Evolutionary conservation across 2,888 invertebrate genomes (phyloP).

Genomic region (Rhingia rostrata): DNA sequence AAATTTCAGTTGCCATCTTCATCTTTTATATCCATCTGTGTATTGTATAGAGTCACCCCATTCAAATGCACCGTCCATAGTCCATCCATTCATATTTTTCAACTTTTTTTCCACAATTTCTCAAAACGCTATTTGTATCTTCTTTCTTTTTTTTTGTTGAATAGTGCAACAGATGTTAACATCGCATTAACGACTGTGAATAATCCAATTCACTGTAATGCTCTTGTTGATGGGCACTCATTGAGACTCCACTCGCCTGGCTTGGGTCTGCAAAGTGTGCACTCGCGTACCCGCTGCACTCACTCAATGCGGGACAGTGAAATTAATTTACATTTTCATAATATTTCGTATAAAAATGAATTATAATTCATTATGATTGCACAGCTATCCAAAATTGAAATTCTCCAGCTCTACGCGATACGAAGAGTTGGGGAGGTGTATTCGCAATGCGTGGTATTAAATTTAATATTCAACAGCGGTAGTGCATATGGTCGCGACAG

Average conservation of each 20-base stretch:
- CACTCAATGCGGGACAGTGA: constrained; percentile 33
- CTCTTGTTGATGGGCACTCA: constrained; percentile 63
- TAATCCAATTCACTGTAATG: constrained; percentile 68
- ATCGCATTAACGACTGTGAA: constrained; percentile 59
- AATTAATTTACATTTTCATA: constrained; percentile 56
- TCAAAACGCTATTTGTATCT: not conserved
- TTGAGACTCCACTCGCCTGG: constrained; percentile 21
- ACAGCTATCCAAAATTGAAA: constrained; percentile 48
- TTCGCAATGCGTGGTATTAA: constrained; percentile 11
- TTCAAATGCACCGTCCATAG: not conserved
- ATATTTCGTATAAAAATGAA: constrained; percentile 56
- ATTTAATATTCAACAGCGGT: constrained; percentile 48
- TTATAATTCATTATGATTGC: constrained; percentile 58
- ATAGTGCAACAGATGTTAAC: constrained; percentile 64
- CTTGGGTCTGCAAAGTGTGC: not conserved
- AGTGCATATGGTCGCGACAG: constrained; percentile 45
- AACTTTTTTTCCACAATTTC: not conserved
- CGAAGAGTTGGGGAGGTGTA: not conserved
- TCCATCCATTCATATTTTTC: not conserved
- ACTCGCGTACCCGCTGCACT: constrained; percentile 13
- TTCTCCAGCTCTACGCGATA: constrained; percentile 1
- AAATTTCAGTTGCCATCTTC: not conserved
- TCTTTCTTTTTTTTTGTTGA: constrained; percentile 25
- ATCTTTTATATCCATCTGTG: not conserved
- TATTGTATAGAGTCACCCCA: not conserved